Evolutionary conservation across 2,797 vertebrate genomes (phyloP).

Genomic region (Gymnothorax reevesii): DNA sequence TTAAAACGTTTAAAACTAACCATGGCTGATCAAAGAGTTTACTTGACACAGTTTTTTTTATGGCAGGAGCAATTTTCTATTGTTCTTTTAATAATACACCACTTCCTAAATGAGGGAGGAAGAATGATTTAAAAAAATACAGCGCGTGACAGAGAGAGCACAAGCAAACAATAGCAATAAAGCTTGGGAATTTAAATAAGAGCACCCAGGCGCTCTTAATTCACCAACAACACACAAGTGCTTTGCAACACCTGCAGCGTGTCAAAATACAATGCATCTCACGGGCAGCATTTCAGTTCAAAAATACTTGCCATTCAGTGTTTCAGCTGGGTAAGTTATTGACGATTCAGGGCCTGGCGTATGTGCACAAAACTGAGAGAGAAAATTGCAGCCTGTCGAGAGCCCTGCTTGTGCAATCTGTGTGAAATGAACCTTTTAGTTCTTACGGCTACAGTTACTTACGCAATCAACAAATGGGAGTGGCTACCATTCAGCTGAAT

Average conservation of each 20-base stretch:
- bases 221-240: neutral
- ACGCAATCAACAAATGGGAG: too few species aligned
- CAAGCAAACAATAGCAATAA: neutral
- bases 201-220: neutral
- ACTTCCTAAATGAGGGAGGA: neutral
- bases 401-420: too few species aligned
- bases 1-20: neutral
- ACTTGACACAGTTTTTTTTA: conserved; percentile 7
- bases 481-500: too few species aligned
- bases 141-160: neutral
- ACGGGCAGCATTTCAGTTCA: neutral
- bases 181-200: neutral
- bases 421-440: too few species aligned
- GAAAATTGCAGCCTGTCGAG: too few species aligned
- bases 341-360: too few species aligned
- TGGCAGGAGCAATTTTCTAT: neutral
- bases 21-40: neutral
- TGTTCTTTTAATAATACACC: neutral
- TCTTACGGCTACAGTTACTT: too few species aligned
- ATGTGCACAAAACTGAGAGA: too few species aligned
- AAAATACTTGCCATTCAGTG: neutral
- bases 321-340: too few species aligned
- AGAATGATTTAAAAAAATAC: neutral
- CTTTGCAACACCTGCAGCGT: neutral
- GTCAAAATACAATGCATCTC: neutral